Percentiles rank a stretch among this genome's conserved stretches.
These are phyloP conservation scores for Trichoplusia ni DNA, from an alignment of 1,140 invertebrate species.

Conservation along the genomic window DNA sequence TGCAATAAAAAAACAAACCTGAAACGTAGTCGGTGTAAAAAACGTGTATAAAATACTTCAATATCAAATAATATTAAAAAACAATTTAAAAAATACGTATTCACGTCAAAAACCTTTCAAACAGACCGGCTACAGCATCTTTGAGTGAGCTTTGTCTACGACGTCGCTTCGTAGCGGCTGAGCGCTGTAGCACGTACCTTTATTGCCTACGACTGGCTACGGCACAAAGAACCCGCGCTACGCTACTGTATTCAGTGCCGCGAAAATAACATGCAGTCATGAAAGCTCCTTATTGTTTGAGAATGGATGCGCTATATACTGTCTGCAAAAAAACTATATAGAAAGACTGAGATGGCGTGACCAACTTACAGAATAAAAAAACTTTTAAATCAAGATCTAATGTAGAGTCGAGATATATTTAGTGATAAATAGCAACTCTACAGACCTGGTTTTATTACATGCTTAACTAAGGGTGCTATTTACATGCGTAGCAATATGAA, in stretches of 20 bases:
- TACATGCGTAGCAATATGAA: no score
- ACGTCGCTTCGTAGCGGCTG: slow-evolving; percentile 37
- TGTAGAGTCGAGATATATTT: no score
- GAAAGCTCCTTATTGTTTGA: slow-evolving; percentile 3
- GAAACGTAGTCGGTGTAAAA: no score
- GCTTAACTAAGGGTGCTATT: no score
- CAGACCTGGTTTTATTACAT: no score
- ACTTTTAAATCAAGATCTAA: no score
- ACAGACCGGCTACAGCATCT: not conserved
- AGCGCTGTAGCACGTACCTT: slow-evolving; percentile 48
- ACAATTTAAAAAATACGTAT: not conserved
- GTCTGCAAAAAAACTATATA: not conserved
- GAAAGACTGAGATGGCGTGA: no score
- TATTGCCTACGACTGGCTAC: slow-evolving; percentile 48
- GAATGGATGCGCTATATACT: slow-evolving; percentile 35
- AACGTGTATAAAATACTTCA: no score
- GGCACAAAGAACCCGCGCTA: slow-evolving; percentile 59
- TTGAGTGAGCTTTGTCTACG: slow-evolving; percentile 31
- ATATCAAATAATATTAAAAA: not conserved
- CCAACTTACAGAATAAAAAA: no score
- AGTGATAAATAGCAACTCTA: no score
- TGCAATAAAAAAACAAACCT: no score
- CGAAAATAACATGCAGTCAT: slow-evolving; percentile 39
- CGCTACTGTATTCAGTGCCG: no score
- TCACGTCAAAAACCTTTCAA: not conserved